Percentiles rank a stretch among this genome's conserved stretches.
Evolutionary conservation across 2,888 invertebrate species (phyloP).

Genomic region (Homarus gammarus): DNA sequence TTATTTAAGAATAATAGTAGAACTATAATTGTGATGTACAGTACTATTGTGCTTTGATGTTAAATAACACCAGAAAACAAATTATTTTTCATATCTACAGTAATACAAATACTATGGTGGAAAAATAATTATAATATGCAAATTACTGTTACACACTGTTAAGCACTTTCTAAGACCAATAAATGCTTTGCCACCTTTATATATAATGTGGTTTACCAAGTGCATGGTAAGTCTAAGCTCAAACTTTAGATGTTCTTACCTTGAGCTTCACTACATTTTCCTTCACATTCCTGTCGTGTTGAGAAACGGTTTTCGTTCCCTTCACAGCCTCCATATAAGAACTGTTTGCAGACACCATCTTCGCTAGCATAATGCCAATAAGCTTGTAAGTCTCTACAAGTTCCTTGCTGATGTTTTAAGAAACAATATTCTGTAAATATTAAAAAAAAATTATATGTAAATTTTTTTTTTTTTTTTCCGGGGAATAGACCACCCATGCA

Average conservation of each 20-base stretch:
- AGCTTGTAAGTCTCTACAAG: constrained; percentile 82
- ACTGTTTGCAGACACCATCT: constrained; percentile 87
- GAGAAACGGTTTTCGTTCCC: constrained; percentile 90
- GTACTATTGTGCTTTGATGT: no score
- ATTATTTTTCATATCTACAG: no score
- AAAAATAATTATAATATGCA: no score
- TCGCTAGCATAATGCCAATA: constrained; percentile 87
- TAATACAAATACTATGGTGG: no score
- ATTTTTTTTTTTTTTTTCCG: no score
- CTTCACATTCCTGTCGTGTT: constrained; percentile 85
- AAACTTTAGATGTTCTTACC: constrained; percentile 79
- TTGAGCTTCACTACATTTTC: constrained; percentile 85
- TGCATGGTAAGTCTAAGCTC: no score
- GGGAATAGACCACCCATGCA: no score
- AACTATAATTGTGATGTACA: no score
- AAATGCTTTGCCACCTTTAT: background rate
- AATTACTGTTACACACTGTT: no score
- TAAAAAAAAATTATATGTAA: no score
- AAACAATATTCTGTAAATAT: constrained; percentile 86
- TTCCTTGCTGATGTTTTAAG: constrained; percentile 84
- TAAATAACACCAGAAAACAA: no score
- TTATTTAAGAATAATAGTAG: no score
- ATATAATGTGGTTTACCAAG: background rate
- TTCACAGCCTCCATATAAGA: constrained; percentile 89
- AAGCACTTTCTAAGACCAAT: background rate